Evolutionary conservation across 2,113 vertebrate genomes (phyloP).

Genomic region (Dermatemys mawii): DNA sequence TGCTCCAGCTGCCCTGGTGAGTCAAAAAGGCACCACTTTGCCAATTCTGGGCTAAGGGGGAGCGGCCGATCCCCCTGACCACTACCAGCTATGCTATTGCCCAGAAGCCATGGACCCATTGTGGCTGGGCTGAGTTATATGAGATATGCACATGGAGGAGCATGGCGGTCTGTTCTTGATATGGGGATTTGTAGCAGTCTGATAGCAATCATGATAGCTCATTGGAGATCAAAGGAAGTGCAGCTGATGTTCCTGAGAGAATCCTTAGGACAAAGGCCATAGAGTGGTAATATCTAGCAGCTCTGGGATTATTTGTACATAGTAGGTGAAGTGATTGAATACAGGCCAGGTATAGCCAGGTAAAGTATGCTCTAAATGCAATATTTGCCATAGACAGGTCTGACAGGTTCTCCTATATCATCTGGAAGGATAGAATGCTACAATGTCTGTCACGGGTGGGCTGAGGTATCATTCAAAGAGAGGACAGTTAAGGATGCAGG

Average conservation of each 20-base stretch:
- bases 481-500: background rate
- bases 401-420: background rate
- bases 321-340: background rate
- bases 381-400: background rate
- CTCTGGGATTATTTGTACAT: background rate
- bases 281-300: background rate
- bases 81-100: too few species aligned
- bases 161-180: background rate
- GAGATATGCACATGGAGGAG: background rate
- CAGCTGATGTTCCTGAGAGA: background rate
- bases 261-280: background rate
- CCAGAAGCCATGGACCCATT: background rate
- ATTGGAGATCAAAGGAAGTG: background rate
- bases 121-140: background rate
- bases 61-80: too few species aligned
- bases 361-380: background rate
- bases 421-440: background rate
- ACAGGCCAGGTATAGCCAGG: background rate
- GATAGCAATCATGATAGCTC: background rate
- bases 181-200: background rate
- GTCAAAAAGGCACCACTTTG: too few species aligned
- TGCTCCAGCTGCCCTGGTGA: too few species aligned
- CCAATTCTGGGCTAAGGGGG: too few species aligned
- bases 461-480: background rate
- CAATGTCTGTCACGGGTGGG: background rate